Conservation (phyloP, 2,888 invertebrate genomes). For the Heliconius charithonia region DNA sequence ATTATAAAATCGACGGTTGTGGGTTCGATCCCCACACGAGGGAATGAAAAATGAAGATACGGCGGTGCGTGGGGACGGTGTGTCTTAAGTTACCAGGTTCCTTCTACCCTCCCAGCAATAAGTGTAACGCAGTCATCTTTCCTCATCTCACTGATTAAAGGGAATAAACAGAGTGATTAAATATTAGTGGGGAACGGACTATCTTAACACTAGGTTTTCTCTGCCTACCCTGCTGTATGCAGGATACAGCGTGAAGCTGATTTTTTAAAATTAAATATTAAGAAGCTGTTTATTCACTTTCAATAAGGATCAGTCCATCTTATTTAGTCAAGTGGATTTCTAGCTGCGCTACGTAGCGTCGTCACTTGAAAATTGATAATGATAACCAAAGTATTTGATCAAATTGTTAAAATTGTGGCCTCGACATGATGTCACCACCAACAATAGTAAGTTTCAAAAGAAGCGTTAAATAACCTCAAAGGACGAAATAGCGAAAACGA, state of each 20-base stretch:
- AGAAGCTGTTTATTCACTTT: background rate
- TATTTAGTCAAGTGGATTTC: background rate
- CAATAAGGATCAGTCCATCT: background rate
- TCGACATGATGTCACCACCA: conserved; percentile 15
- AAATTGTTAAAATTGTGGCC: conserved; percentile 25
- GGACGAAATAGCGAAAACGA: conserved; percentile 10
- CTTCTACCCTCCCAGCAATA: no score
- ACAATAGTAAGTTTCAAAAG: conserved; percentile 23
- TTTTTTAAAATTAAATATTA: background rate
- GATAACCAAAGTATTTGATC: conserved; percentile 22
- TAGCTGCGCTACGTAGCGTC: background rate
- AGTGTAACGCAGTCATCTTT: background rate
- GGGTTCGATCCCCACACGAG: background rate
- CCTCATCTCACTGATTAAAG: background rate
- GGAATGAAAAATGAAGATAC: background rate
- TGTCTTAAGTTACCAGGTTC: no score
- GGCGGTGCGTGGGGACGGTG: no score
- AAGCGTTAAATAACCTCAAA: conserved; percentile 23
- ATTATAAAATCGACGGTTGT: background rate
- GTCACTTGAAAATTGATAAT: conserved; percentile 21
- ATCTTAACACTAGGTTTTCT: no score
- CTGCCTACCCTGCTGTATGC: no score
- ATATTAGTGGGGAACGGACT: no score
- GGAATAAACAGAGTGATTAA: background rate
- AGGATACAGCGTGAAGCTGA: no score